A percentile compares a stretch with the other conserved stretches of the same genome.
These are phyloP conservation scores for Parotia lawesii DNA, from an alignment of 2,113 vertebrate species.

Conservation along the genomic window DNA sequence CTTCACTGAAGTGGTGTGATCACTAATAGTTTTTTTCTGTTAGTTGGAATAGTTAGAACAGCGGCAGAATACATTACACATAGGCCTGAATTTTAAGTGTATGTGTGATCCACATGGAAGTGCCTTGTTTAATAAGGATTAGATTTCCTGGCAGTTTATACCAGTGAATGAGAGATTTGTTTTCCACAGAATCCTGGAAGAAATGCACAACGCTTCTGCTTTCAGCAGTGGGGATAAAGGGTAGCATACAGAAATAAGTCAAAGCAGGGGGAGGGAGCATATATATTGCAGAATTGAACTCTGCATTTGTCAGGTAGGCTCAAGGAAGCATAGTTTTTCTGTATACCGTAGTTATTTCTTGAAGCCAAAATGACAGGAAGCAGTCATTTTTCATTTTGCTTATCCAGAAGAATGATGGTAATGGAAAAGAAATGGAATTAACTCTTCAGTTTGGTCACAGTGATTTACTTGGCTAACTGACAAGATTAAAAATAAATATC, in stretches of 20 bases:
- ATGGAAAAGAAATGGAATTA: conserved; percentile 67
- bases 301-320: not conserved
- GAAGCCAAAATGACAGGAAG: conserved; percentile 54
- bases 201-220: not conserved
- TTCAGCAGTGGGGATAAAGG: not conserved
- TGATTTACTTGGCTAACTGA: conserved; percentile 51
- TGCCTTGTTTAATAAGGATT: not conserved
- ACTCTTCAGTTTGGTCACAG: conserved; percentile 49
- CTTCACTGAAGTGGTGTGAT: not conserved
- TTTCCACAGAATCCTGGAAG: not conserved
- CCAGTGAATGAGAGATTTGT: not conserved
- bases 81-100: not conserved
- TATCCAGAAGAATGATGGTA: conserved; percentile 59
- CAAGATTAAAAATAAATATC: conserved; percentile 34
- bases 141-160: not conserved
- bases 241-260: not conserved
- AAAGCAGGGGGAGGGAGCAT: not conserved
- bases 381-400: conserved; percentile 60
- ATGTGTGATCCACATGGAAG: not conserved
- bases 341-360: conserved; percentile 38
- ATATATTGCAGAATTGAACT: not conserved
- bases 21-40: not conserved
- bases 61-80: not conserved
- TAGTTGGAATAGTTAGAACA: not conserved
- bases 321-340: conserved; percentile 16